These are phyloP conservation scores for Bombus sibiricus DNA, from an alignment of 1,140 invertebrate genomes.

Conservation along the genomic window DNA sequence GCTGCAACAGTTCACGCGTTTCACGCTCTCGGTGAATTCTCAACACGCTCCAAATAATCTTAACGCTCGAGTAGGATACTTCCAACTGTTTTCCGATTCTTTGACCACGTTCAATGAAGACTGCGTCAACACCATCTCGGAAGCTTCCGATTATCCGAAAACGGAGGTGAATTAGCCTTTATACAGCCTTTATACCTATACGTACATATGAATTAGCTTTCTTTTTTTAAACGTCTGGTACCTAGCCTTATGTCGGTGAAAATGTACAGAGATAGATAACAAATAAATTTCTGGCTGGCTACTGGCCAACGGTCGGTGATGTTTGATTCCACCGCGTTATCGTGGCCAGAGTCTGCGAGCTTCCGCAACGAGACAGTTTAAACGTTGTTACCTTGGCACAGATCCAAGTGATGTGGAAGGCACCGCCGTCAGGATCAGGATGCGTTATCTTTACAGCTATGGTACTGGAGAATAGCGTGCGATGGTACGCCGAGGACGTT, in stretches of 20 bases:
- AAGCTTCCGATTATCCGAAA: conserved; percentile 90
- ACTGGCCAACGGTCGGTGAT: conserved; percentile 4
- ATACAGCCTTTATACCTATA: neutral
- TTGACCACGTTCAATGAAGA: conserved; percentile 91
- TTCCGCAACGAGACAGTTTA: conserved; percentile 25
- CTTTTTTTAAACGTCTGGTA: neutral
- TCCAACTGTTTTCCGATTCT: conserved; percentile 92
- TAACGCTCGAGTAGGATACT: conserved; percentile 86
- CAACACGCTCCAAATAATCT: conserved; percentile 82
- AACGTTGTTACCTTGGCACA: conserved; percentile 56
- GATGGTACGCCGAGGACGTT: conserved; percentile 96
- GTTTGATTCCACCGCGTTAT: conserved; percentile 31
- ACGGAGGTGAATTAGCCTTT: conserved; percentile 84
- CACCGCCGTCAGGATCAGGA: conserved; percentile 91
- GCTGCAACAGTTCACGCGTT: conserved; percentile 92
- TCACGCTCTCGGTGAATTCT: conserved; percentile 91
- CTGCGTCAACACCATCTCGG: conserved; percentile 93
- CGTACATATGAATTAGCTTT: too few relatives aligned
- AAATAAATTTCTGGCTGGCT: conserved; percentile 27
- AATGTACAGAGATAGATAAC: neutral
- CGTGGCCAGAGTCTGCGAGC: conserved; percentile 1
- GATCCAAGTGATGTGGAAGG: conserved; percentile 94
- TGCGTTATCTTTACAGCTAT: conserved; percentile 93
- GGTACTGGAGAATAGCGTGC: conserved; percentile 91
- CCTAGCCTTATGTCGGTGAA: neutral